Base-by-base conservation (phyloP, 2,888 invertebrate species). In the Epirrhoe tristata region DNA sequence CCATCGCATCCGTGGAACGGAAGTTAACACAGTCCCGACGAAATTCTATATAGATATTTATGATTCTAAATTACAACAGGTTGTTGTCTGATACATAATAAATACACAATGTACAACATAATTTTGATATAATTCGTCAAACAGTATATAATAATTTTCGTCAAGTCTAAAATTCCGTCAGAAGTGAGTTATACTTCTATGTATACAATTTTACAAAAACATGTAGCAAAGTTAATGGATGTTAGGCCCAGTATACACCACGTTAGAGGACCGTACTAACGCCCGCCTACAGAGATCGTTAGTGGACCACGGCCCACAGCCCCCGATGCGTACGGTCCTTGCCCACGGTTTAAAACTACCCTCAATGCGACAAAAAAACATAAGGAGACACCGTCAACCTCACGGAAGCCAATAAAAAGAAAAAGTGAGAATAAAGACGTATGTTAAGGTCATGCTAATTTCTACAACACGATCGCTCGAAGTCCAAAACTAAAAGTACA, bases 281-380 rank as follows among this genome's bases (percentile, higher is more conserved):
- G 64, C 58, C 48, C 34, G 70, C 73, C 71, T 91, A 89, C 83
- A 90, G 93, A 93, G 93, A 93, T 93, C 93, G 92, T 90, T 86
- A 87, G 89, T 87, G 91, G 89, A 84, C 83, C 43, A 67, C 56
- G 61, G 85, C 82, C 88, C 90, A 89, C 88, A 73, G 80, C 86
- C 89, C 88, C 83, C 88, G 84, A 85, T 86, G 56, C 74, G 77
- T 78, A 82, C 85, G 83, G 85, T 80, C 85, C 79, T 75, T 77
- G 68, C 78, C 76, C 73, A 17, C 50, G 32, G 16, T 61, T 58
- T 14, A 10, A 48, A 36, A 50, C 55, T 55, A 60, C 60, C 67
- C 53, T 54, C 51, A 57, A 54, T 39, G 52, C 58, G 55, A 67
- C 17, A 48, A 34, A 56, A 50, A 43, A 39, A 6, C n/a, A n/a